Base-by-base conservation (phyloP, 2,888 invertebrate genomes). In the Eristalis tenax region DNA sequence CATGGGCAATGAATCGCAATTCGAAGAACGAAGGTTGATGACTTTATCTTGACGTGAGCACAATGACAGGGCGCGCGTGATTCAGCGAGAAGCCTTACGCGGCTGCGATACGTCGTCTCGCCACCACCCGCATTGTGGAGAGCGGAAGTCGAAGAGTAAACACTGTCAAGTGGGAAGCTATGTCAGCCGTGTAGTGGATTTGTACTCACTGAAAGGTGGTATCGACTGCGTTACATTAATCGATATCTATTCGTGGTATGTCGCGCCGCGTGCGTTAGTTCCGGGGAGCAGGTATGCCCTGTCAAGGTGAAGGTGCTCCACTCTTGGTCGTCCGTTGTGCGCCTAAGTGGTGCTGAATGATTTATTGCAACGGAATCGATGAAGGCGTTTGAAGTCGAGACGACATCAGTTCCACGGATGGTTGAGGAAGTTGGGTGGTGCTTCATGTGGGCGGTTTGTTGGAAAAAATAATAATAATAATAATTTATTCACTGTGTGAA, bases 41-140 rank as follows among this genome's bases (percentile, higher is more conserved):
- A 78, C 70, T 70, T 18, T 71, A 78, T 78, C 78, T 64, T 78
- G 78, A 78, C 78, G 69, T 40, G 70, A 57, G 40, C n/a, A 38
- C 32, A 43, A 65, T 70, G 78, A 65, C 57, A 78, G 18, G 35
- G 26, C 50, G 18, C 22, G 56, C 40, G 63, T 28, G 23, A 70
- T 26, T 71, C 70, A 57, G 50, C 57, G 35, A 28, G 50, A 56
- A 18, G 50, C n/a, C 50, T 18, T 50, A 4, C 50, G 18, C 50
- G n/a, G 18, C 50, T 4, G 18, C n/a, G 50, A 15, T n/a, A 5
- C n/a, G n/a, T n/a, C 43, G 13, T 13, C 38, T 38, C 40, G 3
- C 15, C 11, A 4, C 38, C 13, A 13, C 38, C 13, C 50, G 50
- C 50, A 35, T 70, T 35, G 59, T 32, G 23, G 10, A 70, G 35